phyloP scores from a whole-genome alignment of 2,797 vertebrate species.

The Anguilla anguilla region DNA sequence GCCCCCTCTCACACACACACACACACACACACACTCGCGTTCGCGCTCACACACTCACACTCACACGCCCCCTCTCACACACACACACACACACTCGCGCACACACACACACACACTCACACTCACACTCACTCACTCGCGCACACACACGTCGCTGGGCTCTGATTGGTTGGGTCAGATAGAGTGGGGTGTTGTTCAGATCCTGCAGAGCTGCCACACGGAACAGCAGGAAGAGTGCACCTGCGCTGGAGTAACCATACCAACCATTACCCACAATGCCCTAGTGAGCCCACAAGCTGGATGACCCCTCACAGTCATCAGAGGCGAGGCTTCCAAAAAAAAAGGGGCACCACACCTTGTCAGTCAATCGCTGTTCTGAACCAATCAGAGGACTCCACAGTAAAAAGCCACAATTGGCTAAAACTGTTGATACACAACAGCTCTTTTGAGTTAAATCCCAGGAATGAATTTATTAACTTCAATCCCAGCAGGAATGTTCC shows the following conservation, averaged over 20 bases:
- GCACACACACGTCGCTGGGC: background rate
- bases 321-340: slow-evolving; percentile 35
- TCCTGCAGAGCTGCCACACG: background rate
- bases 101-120: background rate
- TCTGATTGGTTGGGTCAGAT: background rate
- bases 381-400: slow-evolving; percentile 39
- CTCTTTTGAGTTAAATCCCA: background rate
- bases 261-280: background rate
- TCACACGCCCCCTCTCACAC: background rate
- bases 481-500: too few species aligned
- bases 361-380: slow-evolving; percentile 50
- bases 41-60: background rate
- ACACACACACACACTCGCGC: background rate
- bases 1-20: background rate
- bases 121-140: background rate
- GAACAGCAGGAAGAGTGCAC: background rate
- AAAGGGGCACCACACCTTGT: slow-evolving; percentile 47
- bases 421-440: background rate
- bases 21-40: too few species aligned
- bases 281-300: background rate
- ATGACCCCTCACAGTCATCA: background rate
- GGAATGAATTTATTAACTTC: background rate
- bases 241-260: background rate
- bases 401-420: slow-evolving; percentile 40
- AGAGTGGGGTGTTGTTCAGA: too few species aligned